Evolutionary conservation across 2,113 vertebrate species (phyloP).

Genomic region (Petaurus breviceps): DNA sequence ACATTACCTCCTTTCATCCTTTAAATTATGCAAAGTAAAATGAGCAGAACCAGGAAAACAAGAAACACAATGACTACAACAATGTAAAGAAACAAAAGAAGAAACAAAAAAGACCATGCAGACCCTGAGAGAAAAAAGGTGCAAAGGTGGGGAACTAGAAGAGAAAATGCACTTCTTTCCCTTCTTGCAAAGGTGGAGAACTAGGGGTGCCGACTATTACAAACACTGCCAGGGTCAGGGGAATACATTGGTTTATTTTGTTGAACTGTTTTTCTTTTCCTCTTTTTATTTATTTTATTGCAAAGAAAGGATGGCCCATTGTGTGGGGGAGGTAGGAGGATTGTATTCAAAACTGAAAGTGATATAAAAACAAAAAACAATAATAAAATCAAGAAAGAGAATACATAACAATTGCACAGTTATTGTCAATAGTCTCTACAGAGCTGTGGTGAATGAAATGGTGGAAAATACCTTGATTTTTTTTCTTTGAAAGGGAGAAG

Average conservation of each 20-base stretch:
- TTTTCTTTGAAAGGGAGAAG: neutral
- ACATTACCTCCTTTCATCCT: neutral
- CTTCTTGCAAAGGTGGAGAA: neutral
- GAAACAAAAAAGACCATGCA: neutral
- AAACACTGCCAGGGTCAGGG: neutral
- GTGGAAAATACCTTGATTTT: neutral
- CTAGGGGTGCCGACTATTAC: neutral
- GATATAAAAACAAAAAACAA: neutral
- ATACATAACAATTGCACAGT: neutral
- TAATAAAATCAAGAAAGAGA: neutral
- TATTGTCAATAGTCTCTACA: neutral
- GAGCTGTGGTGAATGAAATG: neutral
- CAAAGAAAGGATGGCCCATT: neutral
- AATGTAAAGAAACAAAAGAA: neutral
- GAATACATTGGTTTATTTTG: neutral
- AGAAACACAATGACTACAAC: neutral
- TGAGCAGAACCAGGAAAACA: neutral
- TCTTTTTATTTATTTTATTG: neutral
- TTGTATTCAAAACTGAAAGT: neutral
- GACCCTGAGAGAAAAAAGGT: neutral
- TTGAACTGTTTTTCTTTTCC: neutral
- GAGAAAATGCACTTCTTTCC: too few species aligned
- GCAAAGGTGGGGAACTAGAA: too few species aligned
- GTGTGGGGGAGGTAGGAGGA: neutral
- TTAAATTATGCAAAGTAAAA: neutral